Evolutionary conservation across 1,140 invertebrate genomes (phyloP).

Genomic region (Propsilocerus akamusi): DNA sequence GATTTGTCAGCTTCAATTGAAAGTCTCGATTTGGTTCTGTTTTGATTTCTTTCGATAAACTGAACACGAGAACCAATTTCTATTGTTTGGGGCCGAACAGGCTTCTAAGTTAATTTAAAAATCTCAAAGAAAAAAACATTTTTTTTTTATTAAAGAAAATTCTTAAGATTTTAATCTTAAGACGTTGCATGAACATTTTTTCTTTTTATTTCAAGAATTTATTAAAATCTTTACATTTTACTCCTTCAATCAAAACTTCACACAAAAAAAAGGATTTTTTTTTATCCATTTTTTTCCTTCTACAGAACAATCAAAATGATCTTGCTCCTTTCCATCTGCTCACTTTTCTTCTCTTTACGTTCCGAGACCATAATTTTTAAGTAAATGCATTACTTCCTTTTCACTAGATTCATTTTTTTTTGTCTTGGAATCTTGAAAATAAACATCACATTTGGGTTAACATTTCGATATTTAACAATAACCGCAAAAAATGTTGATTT

Average conservation of each 20-base stretch:
- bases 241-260: background rate
- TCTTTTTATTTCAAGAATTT: background rate
- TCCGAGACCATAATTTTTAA: background rate
- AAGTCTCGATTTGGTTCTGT: too few species aligned
- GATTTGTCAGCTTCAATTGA: too few species aligned
- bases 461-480: too few species aligned
- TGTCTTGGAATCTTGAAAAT: too few species aligned
- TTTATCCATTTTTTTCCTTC: background rate
- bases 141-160: too few species aligned
- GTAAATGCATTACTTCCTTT: slow-evolving; percentile 1
- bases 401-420: too few species aligned
- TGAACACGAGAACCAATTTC: background rate
- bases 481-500: too few species aligned
- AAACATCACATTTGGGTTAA: too few species aligned
- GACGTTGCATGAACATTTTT: background rate
- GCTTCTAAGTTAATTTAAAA: background rate
- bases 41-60: background rate
- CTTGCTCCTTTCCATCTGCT: too few species aligned
- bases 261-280: slow-evolving; percentile 1
- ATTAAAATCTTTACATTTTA: background rate
- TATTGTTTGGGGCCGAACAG: background rate
- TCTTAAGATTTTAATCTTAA: slow-evolving; percentile 1
- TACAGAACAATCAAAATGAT: too few species aligned
- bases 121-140: too few species aligned
- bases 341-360: background rate